Conservation (phyloP, 2,888 invertebrate species). For the Elmis aenea region DNA sequence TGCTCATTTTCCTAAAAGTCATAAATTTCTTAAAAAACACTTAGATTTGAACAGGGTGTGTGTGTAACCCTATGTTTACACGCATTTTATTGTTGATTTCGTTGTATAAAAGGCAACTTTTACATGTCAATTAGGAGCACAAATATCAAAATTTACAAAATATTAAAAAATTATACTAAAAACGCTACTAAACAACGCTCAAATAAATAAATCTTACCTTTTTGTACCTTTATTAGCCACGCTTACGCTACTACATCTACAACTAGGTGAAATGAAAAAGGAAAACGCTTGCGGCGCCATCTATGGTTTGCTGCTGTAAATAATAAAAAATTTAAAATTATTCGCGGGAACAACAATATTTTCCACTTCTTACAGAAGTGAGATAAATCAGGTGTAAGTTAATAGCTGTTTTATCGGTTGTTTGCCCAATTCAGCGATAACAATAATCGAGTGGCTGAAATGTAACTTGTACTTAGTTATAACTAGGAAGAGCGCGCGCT, state of each 20-base stretch:
- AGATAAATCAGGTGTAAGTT: too few relatives aligned
- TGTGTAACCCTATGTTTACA: conserved; percentile 33
- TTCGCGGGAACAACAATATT: too few relatives aligned
- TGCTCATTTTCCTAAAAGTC: conserved; percentile 88
- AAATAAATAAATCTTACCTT: conserved; percentile 53
- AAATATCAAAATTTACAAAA: neutral
- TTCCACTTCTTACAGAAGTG: too few relatives aligned
- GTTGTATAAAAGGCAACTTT: conserved; percentile 15
- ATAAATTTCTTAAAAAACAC: conserved; percentile 26
- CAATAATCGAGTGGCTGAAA: too few relatives aligned
- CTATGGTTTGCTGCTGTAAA: too few relatives aligned
- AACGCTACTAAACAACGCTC: conserved; percentile 4
- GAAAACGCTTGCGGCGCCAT: conserved; percentile 36
- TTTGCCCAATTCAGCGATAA: too few relatives aligned
- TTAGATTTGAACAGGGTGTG: conserved; percentile 31
- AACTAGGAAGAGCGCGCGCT: too few relatives aligned
- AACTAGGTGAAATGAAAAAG: conserved; percentile 34
- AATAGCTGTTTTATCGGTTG: too few relatives aligned
- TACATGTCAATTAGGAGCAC: too few relatives aligned
- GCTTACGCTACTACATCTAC: conserved; percentile 58
- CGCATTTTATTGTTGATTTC: conserved; percentile 38
- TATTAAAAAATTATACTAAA: too few relatives aligned
- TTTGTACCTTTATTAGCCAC: conserved; percentile 85
- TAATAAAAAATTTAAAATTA: too few relatives aligned
- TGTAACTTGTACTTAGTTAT: too few relatives aligned